Evolutionary conservation across 2,797 vertebrate genomes (phyloP).

Genomic region (Pygocentrus nattereri): DNA sequence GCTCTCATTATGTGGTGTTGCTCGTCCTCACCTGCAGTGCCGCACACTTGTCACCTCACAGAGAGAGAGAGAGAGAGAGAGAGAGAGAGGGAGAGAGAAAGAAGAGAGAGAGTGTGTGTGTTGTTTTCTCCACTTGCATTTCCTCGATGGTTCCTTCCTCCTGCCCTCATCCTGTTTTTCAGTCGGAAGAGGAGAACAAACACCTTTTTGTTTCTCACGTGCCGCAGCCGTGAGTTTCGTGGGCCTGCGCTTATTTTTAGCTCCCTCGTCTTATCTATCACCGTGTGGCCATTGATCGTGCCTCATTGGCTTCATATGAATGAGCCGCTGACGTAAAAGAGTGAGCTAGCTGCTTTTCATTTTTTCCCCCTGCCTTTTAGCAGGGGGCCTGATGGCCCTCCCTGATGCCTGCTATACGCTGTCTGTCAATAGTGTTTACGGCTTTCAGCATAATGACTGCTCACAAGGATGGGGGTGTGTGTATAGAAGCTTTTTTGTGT

Average conservation of each 20-base stretch:
- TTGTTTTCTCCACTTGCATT: conserved; percentile 28
- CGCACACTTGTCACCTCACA: conserved; percentile 18
- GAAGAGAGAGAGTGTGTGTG: background rate
- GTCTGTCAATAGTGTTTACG: conserved; percentile 26
- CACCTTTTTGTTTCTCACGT: conserved; percentile 39
- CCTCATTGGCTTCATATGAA: conserved; percentile 53
- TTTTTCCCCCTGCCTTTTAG: conserved; percentile 7
- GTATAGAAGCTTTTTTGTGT: background rate
- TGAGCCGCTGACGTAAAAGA: conserved; percentile 50
- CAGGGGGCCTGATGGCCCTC: conserved; percentile 23
- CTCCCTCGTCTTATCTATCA: conserved; percentile 48
- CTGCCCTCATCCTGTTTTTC: conserved; percentile 41
- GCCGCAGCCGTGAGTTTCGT: conserved; percentile 31
- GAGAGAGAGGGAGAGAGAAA: conserved; percentile 1
- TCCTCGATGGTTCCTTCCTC: conserved; percentile 31
- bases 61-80: background rate
- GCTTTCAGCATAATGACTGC: conserved; percentile 15
- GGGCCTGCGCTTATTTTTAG: conserved; percentile 55
- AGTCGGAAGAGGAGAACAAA: conserved; percentile 50
- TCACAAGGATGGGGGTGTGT: background rate
- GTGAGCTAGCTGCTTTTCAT: conserved; percentile 26
- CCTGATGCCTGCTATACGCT: conserved; percentile 12
- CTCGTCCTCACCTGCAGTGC: background rate
- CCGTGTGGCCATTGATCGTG: conserved; percentile 51
- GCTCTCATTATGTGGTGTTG: background rate